Conservation (phyloP, 1,140 invertebrate species). For the Drosophila varians region DNA sequence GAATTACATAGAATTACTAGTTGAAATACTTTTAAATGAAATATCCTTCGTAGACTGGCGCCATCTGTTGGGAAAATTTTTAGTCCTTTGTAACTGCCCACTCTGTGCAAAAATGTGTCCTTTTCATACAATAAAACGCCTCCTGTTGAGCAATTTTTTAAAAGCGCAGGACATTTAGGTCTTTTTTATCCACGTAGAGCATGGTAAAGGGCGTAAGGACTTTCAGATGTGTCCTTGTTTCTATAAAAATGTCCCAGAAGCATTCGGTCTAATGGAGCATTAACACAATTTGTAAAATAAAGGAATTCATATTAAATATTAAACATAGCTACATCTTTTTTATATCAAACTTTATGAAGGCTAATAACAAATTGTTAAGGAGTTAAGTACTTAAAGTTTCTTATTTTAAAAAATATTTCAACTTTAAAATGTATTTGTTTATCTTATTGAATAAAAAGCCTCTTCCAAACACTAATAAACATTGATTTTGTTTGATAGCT, state of each 20-base stretch:
- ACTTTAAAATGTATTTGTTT: neutral
- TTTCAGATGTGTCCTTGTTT: too few relatives aligned
- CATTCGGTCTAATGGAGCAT: too few relatives aligned
- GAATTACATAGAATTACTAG: neutral
- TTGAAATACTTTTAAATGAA: neutral
- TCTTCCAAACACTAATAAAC: neutral
- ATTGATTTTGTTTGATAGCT: slow-evolving; percentile 5
- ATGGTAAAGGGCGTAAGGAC: too few relatives aligned
- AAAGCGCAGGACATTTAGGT: neutral
- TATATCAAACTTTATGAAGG: too few relatives aligned
- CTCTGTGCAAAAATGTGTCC: neutral
- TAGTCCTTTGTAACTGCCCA: neutral
- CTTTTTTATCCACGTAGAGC: too few relatives aligned
- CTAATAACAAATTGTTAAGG: too few relatives aligned
- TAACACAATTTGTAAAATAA: too few relatives aligned
- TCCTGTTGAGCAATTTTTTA: neutral
- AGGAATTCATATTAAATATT: too few relatives aligned
- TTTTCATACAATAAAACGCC: neutral
- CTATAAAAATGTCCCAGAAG: too few relatives aligned
- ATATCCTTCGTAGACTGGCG: neutral
- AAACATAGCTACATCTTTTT: too few relatives aligned
- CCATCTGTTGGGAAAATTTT: neutral
- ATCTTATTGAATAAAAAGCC: neutral
- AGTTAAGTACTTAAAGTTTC: too few relatives aligned
- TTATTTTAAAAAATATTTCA: neutral